These are phyloP conservation scores for Nyctibius bracteatus DNA, from an alignment of 2,113 vertebrate genomes.

Conservation along the genomic window DNA sequence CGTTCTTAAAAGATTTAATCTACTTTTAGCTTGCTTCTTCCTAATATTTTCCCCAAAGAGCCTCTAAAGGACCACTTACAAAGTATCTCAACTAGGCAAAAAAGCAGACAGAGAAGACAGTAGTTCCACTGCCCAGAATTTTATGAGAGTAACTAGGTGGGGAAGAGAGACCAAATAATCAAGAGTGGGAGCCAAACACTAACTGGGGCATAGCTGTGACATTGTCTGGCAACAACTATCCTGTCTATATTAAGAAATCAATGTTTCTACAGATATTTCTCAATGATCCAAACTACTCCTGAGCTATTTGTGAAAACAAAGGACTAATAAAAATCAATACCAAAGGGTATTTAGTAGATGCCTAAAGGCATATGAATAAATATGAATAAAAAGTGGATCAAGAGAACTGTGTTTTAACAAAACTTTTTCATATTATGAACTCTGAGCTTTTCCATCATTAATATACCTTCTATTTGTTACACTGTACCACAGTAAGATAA, in stretches of 20 bases:
- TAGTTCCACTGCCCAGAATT: background rate
- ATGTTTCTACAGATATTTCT: background rate
- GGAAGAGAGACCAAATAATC: background rate
- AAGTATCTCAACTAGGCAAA: background rate
- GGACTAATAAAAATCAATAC: background rate
- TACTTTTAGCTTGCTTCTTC: background rate
- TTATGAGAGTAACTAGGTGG: background rate
- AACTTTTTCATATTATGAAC: background rate
- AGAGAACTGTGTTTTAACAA: background rate
- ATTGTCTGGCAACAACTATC: background rate
- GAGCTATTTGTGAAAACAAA: background rate
- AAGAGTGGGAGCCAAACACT: background rate
- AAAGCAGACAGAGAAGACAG: background rate
- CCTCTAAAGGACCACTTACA: background rate
- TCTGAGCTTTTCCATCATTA: background rate
- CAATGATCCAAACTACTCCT: background rate
- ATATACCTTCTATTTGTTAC: background rate
- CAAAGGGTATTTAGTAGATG: background rate
- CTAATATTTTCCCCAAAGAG: background rate
- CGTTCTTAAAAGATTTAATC: background rate
- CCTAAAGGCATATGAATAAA: background rate
- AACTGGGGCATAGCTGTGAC: background rate
- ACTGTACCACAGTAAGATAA: background rate
- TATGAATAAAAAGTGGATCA: background rate
- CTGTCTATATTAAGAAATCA: background rate